Percentiles rank a stretch among this genome's conserved stretches.
These are phyloP conservation scores for Dasyurus viverrinus DNA, from an alignment of 2,113 vertebrate species.

Conservation along the genomic window DNA sequence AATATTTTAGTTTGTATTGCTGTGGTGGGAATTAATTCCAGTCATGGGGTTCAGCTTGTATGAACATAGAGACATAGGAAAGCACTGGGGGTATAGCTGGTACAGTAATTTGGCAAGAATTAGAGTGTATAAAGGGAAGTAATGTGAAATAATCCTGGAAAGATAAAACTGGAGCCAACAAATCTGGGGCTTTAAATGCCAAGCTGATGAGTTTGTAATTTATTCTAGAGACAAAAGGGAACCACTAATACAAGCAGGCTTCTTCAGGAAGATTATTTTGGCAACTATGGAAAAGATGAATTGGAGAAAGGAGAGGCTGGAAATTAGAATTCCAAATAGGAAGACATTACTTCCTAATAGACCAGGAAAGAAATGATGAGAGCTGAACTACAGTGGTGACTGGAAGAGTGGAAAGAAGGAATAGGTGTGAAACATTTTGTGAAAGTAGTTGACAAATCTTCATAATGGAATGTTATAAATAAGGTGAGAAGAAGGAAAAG, in stretches of 20 bases:
- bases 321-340: background rate
- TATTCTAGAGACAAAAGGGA: background rate
- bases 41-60: background rate
- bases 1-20: background rate
- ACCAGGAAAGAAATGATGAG: background rate
- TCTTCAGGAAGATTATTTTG: background rate
- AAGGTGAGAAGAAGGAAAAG: background rate
- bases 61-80: background rate
- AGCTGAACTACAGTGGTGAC: background rate
- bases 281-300: background rate
- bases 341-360: background rate
- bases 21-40: background rate
- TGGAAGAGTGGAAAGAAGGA: background rate
- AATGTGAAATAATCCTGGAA: background rate
- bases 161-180: background rate
- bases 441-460: background rate
- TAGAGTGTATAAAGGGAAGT: background rate
- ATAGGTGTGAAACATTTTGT: background rate
- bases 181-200: background rate
- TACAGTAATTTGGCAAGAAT: background rate
- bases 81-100: background rate
- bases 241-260: background rate
- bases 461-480: background rate
- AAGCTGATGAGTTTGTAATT: background rate
- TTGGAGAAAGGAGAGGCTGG: background rate